Evolutionary conservation across 1,140 invertebrate genomes (phyloP).

Genomic region (Oncopodura yosiiana): DNA sequence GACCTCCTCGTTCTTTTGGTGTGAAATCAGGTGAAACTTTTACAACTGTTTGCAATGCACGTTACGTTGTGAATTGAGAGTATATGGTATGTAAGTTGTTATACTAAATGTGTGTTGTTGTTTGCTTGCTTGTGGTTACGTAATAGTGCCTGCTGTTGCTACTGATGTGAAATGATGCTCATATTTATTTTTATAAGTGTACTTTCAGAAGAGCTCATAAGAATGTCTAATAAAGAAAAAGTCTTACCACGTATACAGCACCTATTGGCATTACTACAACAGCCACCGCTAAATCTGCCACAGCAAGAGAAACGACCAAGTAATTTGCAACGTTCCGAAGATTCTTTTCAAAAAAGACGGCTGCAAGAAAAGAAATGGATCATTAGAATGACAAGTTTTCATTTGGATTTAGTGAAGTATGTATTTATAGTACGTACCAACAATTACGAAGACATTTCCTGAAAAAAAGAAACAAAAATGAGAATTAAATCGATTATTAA

Average conservation of each 20-base stretch:
- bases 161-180: no score
- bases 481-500: no score
- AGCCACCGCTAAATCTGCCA: constrained; percentile 68
- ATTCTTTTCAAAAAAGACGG: constrained; percentile 77
- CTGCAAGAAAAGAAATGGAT: no score
- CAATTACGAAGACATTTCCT: constrained; percentile 92
- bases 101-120: neutral
- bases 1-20: constrained; percentile 2
- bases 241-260: constrained; percentile 47
- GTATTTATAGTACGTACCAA: no score
- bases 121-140: no score
- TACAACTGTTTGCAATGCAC: constrained; percentile 2
- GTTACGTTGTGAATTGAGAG: neutral
- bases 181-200: neutral
- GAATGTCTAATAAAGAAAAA: no score
- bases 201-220: no score
- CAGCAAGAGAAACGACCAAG: constrained; percentile 72
- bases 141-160: no score
- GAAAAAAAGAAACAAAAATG: constrained; percentile 37
- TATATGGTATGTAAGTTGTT: no score
- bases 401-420: no score
- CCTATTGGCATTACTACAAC: constrained; percentile 71
- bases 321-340: constrained; percentile 78
- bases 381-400: no score
- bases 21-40: constrained; percentile 15